Conservation (phyloP, 2,888 invertebrate genomes). For the Cheiracanthium punctorium region DNA sequence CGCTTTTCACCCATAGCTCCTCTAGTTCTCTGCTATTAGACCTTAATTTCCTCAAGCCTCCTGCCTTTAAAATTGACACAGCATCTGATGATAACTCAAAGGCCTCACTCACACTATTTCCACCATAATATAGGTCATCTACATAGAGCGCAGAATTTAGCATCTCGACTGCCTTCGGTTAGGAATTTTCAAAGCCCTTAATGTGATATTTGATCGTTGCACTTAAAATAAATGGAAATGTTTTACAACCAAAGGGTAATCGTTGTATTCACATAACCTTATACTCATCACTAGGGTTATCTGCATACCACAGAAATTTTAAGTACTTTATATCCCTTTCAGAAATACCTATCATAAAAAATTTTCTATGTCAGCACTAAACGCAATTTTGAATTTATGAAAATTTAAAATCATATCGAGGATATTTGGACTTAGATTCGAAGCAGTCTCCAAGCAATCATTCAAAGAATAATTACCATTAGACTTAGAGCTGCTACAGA, state of each 20-base stretch:
- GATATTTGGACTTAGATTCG: not conserved
- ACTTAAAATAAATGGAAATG: not conserved
- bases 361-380: not conserved
- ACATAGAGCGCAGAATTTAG: not conserved
- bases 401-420: not conserved
- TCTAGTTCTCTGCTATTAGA: not conserved
- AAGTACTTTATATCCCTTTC: not conserved
- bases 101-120: not conserved
- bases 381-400: not conserved
- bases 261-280: not conserved
- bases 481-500: not conserved
- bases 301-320: not conserved
- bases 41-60: not conserved
- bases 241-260: not conserved
- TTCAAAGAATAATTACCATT: not conserved
- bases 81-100: not conserved
- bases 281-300: not conserved
- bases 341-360: not conserved
- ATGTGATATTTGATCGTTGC: conserved; percentile 21
- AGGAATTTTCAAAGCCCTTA: not conserved
- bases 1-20: not conserved
- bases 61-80: not conserved
- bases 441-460: not conserved
- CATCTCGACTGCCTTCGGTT: not conserved
- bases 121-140: not conserved